Conservation (phyloP, 2,888 invertebrate genomes). For the Yponomeuta malinellus region DNA sequence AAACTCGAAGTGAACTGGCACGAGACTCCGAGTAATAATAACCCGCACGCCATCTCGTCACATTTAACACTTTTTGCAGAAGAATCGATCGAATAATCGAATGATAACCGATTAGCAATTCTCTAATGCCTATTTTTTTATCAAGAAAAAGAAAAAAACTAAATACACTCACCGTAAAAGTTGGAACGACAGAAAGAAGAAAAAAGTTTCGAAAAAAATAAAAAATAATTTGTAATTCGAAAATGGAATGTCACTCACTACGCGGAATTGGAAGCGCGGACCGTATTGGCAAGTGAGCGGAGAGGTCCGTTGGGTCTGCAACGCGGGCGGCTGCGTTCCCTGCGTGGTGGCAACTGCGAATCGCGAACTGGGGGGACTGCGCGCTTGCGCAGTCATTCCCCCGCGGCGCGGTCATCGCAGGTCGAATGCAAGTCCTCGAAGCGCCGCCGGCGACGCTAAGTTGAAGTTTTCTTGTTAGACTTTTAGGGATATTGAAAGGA, state of each 20-base stretch:
- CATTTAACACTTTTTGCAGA: slow-evolving; percentile 20
- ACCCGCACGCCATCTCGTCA: slow-evolving; percentile 32
- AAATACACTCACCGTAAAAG: slow-evolving; percentile 43
- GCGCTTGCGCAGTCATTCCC: slow-evolving; percentile 46
- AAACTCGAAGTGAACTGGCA: slow-evolving; percentile 24
- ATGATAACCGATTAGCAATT: background rate
- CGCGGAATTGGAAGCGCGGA: background rate
- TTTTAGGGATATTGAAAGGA: background rate
- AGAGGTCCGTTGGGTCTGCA: slow-evolving; percentile 19
- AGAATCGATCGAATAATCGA: background rate
- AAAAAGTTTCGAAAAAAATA: slow-evolving; percentile 28
- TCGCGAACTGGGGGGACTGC: slow-evolving; percentile 19
- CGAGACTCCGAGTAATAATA: slow-evolving; percentile 24
- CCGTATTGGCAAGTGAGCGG: background rate
- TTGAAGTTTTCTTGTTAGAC: too few species aligned
- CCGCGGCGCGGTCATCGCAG: slow-evolving; percentile 51
- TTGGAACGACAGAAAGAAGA: slow-evolving; percentile 37
- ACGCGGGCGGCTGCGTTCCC: slow-evolving; percentile 50
- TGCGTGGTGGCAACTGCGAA: slow-evolving; percentile 56
- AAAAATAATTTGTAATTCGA: slow-evolving; percentile 25
- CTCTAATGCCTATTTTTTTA: background rate
- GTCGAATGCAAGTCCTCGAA: slow-evolving; percentile 3
- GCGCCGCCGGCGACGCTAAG: too few species aligned
- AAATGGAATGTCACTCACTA: slow-evolving; percentile 10
- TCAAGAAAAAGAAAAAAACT: background rate